Percentiles rank a stretch among this genome's conserved stretches.
phyloP scores from a whole-genome alignment of 2,113 vertebrate genomes.

The Dendrocopos noguchii region DNA sequence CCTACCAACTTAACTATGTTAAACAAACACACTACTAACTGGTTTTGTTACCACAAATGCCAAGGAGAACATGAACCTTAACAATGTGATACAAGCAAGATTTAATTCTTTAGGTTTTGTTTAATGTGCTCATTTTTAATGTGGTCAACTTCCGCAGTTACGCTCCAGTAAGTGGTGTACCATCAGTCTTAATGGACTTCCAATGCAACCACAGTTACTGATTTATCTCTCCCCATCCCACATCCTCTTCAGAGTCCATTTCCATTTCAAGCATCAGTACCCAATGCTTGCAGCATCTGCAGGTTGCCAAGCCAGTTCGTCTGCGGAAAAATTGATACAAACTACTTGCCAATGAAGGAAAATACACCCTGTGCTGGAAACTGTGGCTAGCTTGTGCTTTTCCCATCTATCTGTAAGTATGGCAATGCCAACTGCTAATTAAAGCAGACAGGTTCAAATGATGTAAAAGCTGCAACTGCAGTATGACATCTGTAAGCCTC shows the following conservation, averaged over 20 bases:
- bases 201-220: slow-evolving; percentile 31
- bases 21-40: neutral
- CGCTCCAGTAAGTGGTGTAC: neutral
- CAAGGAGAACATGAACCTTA: neutral
- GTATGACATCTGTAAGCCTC: neutral
- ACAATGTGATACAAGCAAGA: neutral
- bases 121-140: slow-evolving; percentile 9
- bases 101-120: neutral
- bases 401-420: neutral
- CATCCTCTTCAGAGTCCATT: slow-evolving; percentile 20
- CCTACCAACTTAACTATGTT: neutral
- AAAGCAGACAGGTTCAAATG: slow-evolving; percentile 19
- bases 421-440: slow-evolving; percentile 7
- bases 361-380: neutral
- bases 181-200: slow-evolving; percentile 40
- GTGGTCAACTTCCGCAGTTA: slow-evolving; percentile 5
- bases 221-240: slow-evolving; percentile 36
- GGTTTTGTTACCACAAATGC: neutral
- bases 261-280: slow-evolving; percentile 66
- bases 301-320: slow-evolving; percentile 47
- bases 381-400: neutral
- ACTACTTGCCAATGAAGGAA: neutral
- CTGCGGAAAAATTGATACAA: slow-evolving; percentile 24
- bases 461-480: neutral
- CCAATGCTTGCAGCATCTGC: slow-evolving; percentile 50